Percentiles rank a stretch among this genome's conserved stretches.
Evolutionary conservation across 1,140 invertebrate genomes (phyloP).

Genomic region (Mactra quadrangularis): DNA sequence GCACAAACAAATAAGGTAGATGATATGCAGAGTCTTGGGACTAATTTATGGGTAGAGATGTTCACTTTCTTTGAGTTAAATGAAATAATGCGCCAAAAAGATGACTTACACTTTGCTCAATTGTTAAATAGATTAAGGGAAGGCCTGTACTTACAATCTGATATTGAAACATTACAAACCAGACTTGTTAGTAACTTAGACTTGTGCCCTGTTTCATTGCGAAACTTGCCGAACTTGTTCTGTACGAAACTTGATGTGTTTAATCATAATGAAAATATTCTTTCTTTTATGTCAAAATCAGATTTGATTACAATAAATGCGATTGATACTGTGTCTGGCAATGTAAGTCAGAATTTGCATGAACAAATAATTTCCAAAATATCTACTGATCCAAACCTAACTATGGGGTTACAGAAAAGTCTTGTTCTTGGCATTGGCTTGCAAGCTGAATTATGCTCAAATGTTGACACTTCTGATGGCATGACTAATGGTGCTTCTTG

Average conservation of each 20-base stretch:
- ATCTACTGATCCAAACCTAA: neutral
- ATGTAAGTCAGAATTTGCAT: neutral
- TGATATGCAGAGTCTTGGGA: constrained; percentile 31
- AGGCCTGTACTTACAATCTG: constrained; percentile 52
- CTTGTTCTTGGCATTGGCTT: neutral
- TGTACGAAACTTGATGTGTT: neutral
- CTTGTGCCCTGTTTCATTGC: neutral
- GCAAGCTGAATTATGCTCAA: constrained; percentile 3
- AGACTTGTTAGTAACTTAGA: neutral
- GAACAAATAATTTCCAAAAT: constrained; percentile 3
- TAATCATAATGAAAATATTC: neutral
- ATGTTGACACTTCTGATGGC: constrained; percentile 25
- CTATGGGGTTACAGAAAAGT: neutral
- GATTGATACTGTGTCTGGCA: constrained; percentile 14
- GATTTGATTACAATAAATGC: neutral
- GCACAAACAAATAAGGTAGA: neutral
- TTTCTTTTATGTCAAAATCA: neutral
- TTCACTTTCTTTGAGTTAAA: constrained; percentile 53
- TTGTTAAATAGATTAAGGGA: constrained; percentile 46
- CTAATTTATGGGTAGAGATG: constrained; percentile 41
- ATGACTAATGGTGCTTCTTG: constrained; percentile 62
- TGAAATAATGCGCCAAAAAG: constrained; percentile 55
- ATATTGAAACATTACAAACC: neutral
- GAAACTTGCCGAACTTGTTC: constrained; percentile 5
- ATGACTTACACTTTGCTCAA: constrained; percentile 53